A percentile compares a stretch with the other conserved stretches of the same genome.
Evolutionary conservation across 2,888 invertebrate genomes (phyloP).

Genomic region (Xestoiulus laeticollis): DNA sequence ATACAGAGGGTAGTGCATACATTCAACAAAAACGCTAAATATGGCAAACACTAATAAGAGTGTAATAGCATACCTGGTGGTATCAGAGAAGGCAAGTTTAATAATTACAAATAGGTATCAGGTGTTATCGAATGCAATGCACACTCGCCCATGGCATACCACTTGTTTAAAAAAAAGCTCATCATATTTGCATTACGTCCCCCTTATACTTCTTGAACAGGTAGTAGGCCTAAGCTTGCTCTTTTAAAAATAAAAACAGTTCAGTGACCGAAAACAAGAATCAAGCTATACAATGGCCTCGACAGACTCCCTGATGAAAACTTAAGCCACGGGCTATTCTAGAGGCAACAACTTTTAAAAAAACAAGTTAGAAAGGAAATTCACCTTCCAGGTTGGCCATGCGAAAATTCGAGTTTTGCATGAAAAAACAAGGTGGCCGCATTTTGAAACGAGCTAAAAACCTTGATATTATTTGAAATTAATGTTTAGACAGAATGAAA

Average conservation of each 20-base stretch:
- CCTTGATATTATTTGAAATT: neutral
- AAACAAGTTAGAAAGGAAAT: conserved; percentile 1
- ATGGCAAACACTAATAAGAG: neutral
- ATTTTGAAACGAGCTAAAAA: neutral
- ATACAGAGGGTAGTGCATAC: neutral
- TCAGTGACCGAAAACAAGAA: conserved; percentile 9
- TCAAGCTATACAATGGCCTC: neutral
- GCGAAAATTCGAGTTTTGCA: neutral
- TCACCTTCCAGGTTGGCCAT: neutral
- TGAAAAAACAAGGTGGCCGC: conserved; percentile 9
- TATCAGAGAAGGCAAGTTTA: too few species aligned
- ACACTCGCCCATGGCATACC: neutral
- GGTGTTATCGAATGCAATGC: neutral
- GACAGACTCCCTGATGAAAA: neutral
- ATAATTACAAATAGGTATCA: neutral
- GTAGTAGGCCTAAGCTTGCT: neutral
- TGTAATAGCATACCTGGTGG: too few species aligned
- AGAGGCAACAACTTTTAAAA: neutral
- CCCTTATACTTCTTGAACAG: neutral
- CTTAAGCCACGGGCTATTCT: neutral
- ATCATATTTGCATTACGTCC: neutral
- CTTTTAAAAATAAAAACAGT: neutral
- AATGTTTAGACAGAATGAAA: neutral
- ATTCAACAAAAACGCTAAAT: neutral
- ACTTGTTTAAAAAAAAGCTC: neutral